Evolutionary conservation across 2,888 invertebrate species (phyloP).

Genomic region (Aromia moschata): DNA sequence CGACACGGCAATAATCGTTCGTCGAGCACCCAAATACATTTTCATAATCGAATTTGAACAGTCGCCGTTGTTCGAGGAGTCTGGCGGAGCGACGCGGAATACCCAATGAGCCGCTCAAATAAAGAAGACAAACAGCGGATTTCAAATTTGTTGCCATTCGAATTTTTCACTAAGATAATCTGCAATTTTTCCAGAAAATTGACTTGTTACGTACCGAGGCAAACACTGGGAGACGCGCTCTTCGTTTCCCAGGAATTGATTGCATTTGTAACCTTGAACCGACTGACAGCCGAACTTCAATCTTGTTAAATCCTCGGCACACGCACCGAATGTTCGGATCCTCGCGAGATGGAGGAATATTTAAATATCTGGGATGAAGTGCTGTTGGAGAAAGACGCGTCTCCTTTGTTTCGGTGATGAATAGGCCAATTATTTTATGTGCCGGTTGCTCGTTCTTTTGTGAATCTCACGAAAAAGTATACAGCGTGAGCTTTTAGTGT

Average conservation of each 20-base stretch:
- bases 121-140: slow-evolving; percentile 55
- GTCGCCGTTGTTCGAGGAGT: slow-evolving; percentile 4
- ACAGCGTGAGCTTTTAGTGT: too few relatives aligned
- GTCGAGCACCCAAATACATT: slow-evolving; percentile 6
- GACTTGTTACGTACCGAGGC: slow-evolving; percentile 54
- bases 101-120: slow-evolving; percentile 47
- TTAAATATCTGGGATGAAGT: slow-evolving; percentile 1
- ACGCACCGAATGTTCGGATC: slow-evolving; percentile 22
- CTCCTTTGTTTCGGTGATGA: not conserved
- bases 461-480: too few relatives aligned
- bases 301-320: slow-evolving; percentile 41
- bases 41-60: slow-evolving; percentile 21
- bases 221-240: slow-evolving; percentile 49
- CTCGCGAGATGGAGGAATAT: slow-evolving; percentile 35
- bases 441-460: not conserved
- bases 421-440: slow-evolving; percentile 2
- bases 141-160: slow-evolving; percentile 56
- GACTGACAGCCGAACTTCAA: slow-evolving; percentile 53
- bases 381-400: not conserved
- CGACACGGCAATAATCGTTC: slow-evolving; percentile 9
- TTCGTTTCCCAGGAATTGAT: slow-evolving; percentile 53
- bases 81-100: slow-evolving; percentile 22
- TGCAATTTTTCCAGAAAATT: slow-evolving; percentile 56
- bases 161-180: slow-evolving; percentile 57
- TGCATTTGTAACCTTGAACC: slow-evolving; percentile 55